These are phyloP conservation scores for Miichthys miiuy DNA, from an alignment of 2,797 vertebrate species.

Conservation along the genomic window DNA sequence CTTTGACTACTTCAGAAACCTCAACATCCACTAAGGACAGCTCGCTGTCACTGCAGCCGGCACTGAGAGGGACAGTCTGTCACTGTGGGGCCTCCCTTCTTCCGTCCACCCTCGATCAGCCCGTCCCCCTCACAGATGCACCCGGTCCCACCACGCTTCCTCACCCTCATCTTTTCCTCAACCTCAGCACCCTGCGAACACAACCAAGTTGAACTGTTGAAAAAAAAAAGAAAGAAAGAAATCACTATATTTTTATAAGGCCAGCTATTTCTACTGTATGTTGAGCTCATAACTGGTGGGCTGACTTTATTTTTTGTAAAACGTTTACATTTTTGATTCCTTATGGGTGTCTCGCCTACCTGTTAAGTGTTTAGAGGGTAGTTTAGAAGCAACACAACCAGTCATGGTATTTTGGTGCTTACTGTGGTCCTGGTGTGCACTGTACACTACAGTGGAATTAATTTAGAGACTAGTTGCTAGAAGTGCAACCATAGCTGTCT, in stretches of 20 bases:
- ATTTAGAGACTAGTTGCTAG: slow-evolving; percentile 59
- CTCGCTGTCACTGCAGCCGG: slow-evolving; percentile 66
- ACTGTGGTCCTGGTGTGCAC: slow-evolving; percentile 76
- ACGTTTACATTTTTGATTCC: slow-evolving; percentile 82
- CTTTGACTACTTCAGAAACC: slow-evolving; percentile 94
- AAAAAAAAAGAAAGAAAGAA: slow-evolving; percentile 72
- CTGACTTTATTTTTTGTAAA: slow-evolving; percentile 81
- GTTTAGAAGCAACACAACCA: slow-evolving; percentile 63
- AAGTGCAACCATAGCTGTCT: slow-evolving; percentile 56
- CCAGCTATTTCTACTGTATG: slow-evolving; percentile 88
- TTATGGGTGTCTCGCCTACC: slow-evolving; percentile 67
- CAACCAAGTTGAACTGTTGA: slow-evolving; percentile 74
- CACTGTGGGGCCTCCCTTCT: slow-evolving; percentile 70
- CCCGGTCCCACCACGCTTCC: slow-evolving; percentile 56
- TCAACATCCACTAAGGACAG: slow-evolving; percentile 88
- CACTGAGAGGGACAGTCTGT: slow-evolving; percentile 79
- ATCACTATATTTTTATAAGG: slow-evolving; percentile 88
- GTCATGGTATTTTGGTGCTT: slow-evolving; percentile 74
- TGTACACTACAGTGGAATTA: slow-evolving; percentile 61
- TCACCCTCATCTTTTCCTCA: slow-evolving; percentile 50
- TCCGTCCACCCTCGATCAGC: slow-evolving; percentile 56
- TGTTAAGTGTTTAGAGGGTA: slow-evolving; percentile 62
- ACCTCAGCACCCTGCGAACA: slow-evolving; percentile 72
- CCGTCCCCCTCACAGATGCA: slow-evolving; percentile 54
- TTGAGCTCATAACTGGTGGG: slow-evolving; percentile 80